phyloP scores from a whole-genome alignment of 1,140 invertebrate genomes.

The Psix sp. region DNA sequence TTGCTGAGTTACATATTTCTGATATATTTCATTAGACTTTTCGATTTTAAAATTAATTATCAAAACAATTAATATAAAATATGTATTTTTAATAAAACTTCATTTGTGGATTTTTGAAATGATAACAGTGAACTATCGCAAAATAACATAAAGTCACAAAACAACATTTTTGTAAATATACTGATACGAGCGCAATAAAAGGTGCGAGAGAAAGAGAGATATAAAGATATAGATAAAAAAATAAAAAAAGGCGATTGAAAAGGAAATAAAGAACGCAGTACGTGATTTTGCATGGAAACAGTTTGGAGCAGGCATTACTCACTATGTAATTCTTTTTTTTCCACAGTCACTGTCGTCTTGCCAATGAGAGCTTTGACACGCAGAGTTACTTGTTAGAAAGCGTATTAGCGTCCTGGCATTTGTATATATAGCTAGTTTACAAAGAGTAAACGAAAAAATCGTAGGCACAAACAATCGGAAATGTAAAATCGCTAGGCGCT shows the following conservation, averaged over 20 bases:
- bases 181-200: not conserved
- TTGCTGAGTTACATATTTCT: no score
- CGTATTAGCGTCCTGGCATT: constrained; percentile 40
- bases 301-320: constrained; percentile 68
- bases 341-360: constrained; percentile 76
- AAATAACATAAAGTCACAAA: constrained; percentile 11
- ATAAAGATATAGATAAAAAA: not conserved
- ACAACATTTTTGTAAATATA: constrained; percentile 13
- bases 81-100: no score
- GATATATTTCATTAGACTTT: no score
- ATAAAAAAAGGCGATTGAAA: constrained; percentile 19
- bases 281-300: constrained; percentile 55
- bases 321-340: constrained; percentile 78
- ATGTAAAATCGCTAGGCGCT: constrained; percentile 36
- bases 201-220: not conserved
- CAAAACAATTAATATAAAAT: no score
- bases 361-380: constrained; percentile 77
- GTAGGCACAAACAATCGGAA: constrained; percentile 43
- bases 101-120: not conserved
- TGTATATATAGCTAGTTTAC: constrained; percentile 41
- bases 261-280: constrained; percentile 32
- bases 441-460: constrained; percentile 42
- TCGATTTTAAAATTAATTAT: no score
- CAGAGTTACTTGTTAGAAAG: constrained; percentile 70
- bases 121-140: not conserved